Evolutionary conservation across 1,140 invertebrate species (phyloP), one percentile per base, ranked within the genome.

Genomic region (Bombus pyrosoma): DNA sequence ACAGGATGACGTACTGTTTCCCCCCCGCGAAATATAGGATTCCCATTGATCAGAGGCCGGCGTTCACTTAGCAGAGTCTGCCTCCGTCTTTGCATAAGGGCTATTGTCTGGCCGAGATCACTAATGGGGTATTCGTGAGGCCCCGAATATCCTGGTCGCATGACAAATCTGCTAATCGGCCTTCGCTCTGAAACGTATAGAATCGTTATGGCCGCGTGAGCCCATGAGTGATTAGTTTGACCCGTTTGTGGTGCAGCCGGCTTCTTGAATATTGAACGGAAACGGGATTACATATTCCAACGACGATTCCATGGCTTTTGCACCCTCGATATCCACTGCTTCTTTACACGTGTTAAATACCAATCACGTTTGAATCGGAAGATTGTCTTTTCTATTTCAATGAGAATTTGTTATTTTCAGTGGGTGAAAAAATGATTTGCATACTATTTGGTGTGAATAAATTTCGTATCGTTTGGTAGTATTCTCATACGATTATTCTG

Each of bases 131-230:
- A 81, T 76, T 87, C 91, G 87, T 77, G 74, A 82, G 81, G 64
- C n/a, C 64, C 87, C 72, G 83, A 91, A 89, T 89, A 87, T 85
- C 73, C 87, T 82, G 81, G 64, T 68, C 78, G 86, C 87, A 92
- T 93, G 92, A 92, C 91, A 92, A 92, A 92, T 91, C 88, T 88
- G 89, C 89, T 91, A 87, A 93, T 92, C 88, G 91, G 85, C 86
- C 88, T 88, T 89, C 86, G 74, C 81, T 64, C 74, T 62, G 57
- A 85, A 73, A 78, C 81, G 81, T 90, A 87, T 68, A 85, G 86
- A 91, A 92, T 92, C 89, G 88, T 90, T 86, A 75, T 82, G 66
- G 81, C 39, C 72, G 43, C 74, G 73, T 69, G 80, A 85, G 75
- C 71, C 84, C 75, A 68, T 90, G 90, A 91, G 87, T 90, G 90